Evolutionary conservation across 2,888 invertebrate species (phyloP), one percentile per base, ranked within the genome.

Genomic region (Heliconius cydno): DNA sequence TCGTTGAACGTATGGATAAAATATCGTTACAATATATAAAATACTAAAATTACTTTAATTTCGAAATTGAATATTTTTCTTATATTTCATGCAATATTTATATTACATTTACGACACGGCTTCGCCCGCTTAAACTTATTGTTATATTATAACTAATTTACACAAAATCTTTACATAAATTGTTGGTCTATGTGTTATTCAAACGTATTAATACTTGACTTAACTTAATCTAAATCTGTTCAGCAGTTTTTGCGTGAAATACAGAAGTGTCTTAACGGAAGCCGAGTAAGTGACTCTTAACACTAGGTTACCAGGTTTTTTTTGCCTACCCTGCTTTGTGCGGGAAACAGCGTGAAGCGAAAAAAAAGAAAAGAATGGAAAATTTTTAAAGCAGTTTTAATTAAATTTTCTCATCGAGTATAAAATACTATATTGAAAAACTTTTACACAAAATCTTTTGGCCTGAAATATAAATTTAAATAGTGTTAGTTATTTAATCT

Each of bases 401-500:
- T 30, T 30, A 22, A 13, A 70, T 15, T 70, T 70, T 28, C 15
- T 46, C 15, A 41, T 46, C n/a, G 9, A 70, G 5, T 25, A 13
- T 13, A 46, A 25, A 41, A 46, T 57, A 22, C 30, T 57, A 25
- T 60, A 60, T 38, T 38, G 34, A n/a, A 25, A 34, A 15, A 30
- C 15, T 60, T 22, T 38, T 28, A 7, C 19, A 65, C 19, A 41
- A 22, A 75, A 75, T 28, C 19, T 70, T 25, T 65, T 65, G 19
- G 41, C 22, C 10, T 66, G 12, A 75, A 75, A 65, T 75, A 38
- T 38, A 68, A 70, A 70, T 70, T 46, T 41, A 70, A 70, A 46
- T 70, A 70, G 46, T 75, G 46, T 63, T 75, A 41, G 75, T 76
- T 65, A 77, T 77, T 84, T 82, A 82, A 82, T 52, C 74, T 60